Conservation (phyloP, 1,140 invertebrate species). For the Trichogramma pretiosum region DNA sequence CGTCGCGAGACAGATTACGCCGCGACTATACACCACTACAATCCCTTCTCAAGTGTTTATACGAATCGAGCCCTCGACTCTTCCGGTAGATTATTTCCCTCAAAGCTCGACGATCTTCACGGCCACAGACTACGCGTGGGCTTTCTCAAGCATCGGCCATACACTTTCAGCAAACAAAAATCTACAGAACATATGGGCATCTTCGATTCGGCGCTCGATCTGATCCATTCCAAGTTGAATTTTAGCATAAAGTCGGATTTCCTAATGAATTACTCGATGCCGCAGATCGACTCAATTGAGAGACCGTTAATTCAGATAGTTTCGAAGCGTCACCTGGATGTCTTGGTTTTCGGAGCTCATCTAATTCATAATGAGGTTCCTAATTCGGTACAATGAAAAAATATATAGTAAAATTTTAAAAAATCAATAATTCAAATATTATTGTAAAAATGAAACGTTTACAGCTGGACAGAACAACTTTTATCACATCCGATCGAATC, state of each 20-base stretch:
- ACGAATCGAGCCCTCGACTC: background rate
- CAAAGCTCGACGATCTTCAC: background rate
- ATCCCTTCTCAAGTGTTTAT: background rate
- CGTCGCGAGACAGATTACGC: too few species aligned
- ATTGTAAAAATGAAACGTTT: background rate
- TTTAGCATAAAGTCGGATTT: background rate
- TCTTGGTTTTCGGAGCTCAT: constrained; percentile 4
- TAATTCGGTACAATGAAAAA: background rate
- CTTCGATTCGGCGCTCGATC: background rate
- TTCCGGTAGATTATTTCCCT: background rate
- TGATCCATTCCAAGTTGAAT: background rate
- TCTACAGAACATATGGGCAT: background rate
- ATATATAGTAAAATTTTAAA: too few species aligned
- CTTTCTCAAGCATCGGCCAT: constrained; percentile 1
- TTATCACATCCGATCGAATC: background rate
- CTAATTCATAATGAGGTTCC: background rate
- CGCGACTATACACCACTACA: background rate
- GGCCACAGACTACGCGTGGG: background rate
- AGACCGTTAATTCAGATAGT: background rate
- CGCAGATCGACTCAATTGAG: background rate
- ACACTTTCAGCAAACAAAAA: background rate
- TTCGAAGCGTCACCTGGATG: background rate
- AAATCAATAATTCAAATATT: too few species aligned
- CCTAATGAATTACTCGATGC: background rate
- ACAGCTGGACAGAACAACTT: constrained; percentile 9